phyloP scores from a whole-genome alignment of 2,888 invertebrate genomes.

The Lasioglossum marginatum region DNA sequence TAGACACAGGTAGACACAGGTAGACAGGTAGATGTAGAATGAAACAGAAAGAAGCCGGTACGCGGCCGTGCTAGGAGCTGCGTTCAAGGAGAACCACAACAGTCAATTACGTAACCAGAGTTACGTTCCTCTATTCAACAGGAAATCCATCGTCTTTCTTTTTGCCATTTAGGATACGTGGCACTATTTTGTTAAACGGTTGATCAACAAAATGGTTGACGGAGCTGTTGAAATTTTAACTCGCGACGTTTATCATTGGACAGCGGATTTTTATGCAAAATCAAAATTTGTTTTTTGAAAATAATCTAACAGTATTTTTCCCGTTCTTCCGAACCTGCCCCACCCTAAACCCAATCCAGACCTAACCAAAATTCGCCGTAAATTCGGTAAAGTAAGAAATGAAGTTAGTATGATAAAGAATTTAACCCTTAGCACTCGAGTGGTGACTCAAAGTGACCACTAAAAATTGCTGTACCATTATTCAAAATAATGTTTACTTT shows the following conservation, averaged over 20 bases:
- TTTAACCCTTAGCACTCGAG: too few species aligned
- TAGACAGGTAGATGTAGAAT: not conserved
- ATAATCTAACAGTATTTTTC: too few species aligned
- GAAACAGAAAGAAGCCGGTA: slow-evolving; percentile 64
- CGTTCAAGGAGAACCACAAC: slow-evolving; percentile 75
- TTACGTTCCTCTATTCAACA: slow-evolving; percentile 60
- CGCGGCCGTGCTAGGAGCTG: slow-evolving; percentile 66
- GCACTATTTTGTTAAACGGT: not conserved
- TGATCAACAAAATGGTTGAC: not conserved
- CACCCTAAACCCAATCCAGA: too few species aligned
- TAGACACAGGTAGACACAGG: not conserved
- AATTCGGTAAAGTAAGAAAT: too few species aligned
- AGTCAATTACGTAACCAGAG: slow-evolving; percentile 71
- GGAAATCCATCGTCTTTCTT: slow-evolving; percentile 49
- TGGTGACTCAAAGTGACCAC: too few species aligned
- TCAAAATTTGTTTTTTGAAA: too few species aligned
- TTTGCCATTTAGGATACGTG: slow-evolving; percentile 21
- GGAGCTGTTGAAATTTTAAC: not conserved
- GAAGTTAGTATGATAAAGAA: too few species aligned
- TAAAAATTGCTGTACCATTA: too few species aligned
- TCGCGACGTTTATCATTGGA: not conserved
- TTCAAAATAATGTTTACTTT: too few species aligned
- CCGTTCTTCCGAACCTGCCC: too few species aligned
- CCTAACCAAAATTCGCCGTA: too few species aligned
- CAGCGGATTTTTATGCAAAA: too few species aligned